Conservation (phyloP, 2,797 vertebrate species). For the Amniataba percoides region DNA sequence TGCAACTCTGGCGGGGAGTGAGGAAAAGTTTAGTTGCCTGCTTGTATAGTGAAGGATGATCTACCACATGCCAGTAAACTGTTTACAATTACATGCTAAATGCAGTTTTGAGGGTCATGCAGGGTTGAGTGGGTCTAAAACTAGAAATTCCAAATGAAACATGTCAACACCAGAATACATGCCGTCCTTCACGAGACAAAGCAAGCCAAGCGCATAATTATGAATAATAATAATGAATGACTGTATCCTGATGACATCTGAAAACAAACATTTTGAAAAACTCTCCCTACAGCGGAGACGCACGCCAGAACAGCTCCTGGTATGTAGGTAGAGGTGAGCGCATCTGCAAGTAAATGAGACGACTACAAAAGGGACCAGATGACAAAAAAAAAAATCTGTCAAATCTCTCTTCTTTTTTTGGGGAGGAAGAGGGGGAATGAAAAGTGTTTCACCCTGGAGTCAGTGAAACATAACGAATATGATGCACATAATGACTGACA, state of each 20-base stretch:
- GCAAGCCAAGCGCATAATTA: not conserved
- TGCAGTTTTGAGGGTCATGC: conserved; percentile 2
- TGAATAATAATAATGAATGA: not conserved
- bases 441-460: conserved; percentile 50
- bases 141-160: conserved; percentile 12
- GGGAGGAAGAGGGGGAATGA: not conserved
- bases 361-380: conserved; percentile 40
- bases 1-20: conserved; percentile 83
- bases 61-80: conserved; percentile 2
- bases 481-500: conserved; percentile 67
- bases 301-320: conserved; percentile 27
- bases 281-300: conserved; percentile 1
- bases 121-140: conserved; percentile 22
- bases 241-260: conserved; percentile 6
- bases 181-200: not conserved
- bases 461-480: conserved; percentile 44
- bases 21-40: conserved; percentile 50
- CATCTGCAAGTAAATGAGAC: conserved; percentile 70
- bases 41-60: conserved; percentile 15
- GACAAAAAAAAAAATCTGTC: conserved; percentile 27
- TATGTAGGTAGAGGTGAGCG: conserved; percentile 59
- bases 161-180: not conserved
- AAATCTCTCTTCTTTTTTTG: conserved; percentile 21
- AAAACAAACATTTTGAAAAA: conserved; percentile 31
- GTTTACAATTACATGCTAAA: conserved; percentile 20